These are phyloP conservation scores for Drosophila subobscura DNA, from an alignment of 1,140 invertebrate genomes.

Conservation along the genomic window DNA sequence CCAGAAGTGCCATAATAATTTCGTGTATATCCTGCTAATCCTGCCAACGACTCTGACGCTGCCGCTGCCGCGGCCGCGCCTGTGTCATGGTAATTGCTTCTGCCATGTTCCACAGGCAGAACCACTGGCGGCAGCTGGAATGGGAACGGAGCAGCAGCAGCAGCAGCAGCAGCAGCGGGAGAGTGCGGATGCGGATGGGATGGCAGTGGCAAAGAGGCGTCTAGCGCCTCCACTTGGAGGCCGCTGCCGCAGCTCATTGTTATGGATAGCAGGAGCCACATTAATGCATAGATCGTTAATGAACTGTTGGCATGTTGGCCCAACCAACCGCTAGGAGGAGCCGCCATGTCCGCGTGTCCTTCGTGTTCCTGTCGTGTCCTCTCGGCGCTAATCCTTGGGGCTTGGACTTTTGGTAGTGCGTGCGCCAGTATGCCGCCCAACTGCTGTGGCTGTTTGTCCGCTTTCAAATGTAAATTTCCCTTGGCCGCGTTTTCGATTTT, in stretches of 20 bases:
- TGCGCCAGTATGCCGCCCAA: conserved; percentile 8
- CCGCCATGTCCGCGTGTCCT: conserved; percentile 26
- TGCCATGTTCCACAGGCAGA: conserved; percentile 35
- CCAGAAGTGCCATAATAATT: conserved; percentile 63
- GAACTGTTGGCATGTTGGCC: conserved; percentile 42
- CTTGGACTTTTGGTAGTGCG: conserved; percentile 2
- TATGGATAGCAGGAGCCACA: conserved; percentile 48
- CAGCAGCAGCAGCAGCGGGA: conserved; percentile 3
- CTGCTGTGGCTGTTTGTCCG: conserved; percentile 25
- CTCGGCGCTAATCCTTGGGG: conserved; percentile 18
- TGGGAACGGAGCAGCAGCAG: conserved; percentile 13
- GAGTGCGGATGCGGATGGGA: not conserved
- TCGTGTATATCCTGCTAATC: conserved; percentile 73
- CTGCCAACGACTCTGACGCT: conserved; percentile 44
- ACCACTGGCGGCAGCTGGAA: conserved; percentile 5
- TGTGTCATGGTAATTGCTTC: conserved; percentile 63
- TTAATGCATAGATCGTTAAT: conserved; percentile 75
- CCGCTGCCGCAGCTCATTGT: conserved; percentile 39
- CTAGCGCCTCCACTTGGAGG: conserved; percentile 30
- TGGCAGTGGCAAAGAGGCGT: conserved; percentile 35
- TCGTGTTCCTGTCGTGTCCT: conserved; percentile 5
- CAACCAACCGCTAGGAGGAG: not conserved
- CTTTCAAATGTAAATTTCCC: conserved; percentile 51
- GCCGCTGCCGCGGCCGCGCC: not conserved
- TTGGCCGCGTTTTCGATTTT: conserved; percentile 44